These are phyloP conservation scores for Scotopteryx bipunctaria DNA, from an alignment of 2,888 invertebrate genomes.

Conservation along the genomic window DNA sequence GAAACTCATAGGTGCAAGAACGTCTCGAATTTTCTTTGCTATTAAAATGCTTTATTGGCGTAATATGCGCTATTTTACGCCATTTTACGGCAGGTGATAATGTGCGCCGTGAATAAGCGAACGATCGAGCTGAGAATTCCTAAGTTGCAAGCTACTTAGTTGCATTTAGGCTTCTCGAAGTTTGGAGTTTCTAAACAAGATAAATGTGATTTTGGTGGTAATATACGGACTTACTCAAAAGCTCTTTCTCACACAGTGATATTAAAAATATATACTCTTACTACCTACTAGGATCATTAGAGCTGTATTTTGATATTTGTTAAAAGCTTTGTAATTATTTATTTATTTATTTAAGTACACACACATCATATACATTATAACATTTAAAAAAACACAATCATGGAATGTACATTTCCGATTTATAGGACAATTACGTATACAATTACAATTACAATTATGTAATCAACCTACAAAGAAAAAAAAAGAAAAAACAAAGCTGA, in stretches of 20 bases:
- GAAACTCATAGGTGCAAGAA: conserved; percentile 48
- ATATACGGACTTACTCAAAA: not conserved
- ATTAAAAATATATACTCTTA: not conserved
- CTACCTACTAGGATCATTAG: no score
- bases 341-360: no score
- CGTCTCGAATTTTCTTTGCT: conserved; percentile 51
- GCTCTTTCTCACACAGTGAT: not conserved
- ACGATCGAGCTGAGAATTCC: conserved; percentile 37
- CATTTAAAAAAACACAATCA: no score
- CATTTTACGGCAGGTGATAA: conserved; percentile 46
- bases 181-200: conserved; percentile 15
- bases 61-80: conserved; percentile 52
- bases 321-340: no score
- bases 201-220: conserved; percentile 12
- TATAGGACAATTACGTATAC: no score
- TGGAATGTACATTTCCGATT: no score
- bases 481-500: no score
- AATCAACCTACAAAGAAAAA: no score
- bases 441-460: no score
- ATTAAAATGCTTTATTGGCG: conserved; percentile 60
- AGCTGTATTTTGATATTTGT: no score
- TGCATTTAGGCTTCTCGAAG: conserved; percentile 22
- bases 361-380: no score
- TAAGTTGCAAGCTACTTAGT: conserved; percentile 24
- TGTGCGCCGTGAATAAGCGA: conserved; percentile 35